Percentiles rank a stretch among this genome's conserved stretches.
Conservation (phyloP, 1,140 invertebrate species). For the Eueides isabella region DNA sequence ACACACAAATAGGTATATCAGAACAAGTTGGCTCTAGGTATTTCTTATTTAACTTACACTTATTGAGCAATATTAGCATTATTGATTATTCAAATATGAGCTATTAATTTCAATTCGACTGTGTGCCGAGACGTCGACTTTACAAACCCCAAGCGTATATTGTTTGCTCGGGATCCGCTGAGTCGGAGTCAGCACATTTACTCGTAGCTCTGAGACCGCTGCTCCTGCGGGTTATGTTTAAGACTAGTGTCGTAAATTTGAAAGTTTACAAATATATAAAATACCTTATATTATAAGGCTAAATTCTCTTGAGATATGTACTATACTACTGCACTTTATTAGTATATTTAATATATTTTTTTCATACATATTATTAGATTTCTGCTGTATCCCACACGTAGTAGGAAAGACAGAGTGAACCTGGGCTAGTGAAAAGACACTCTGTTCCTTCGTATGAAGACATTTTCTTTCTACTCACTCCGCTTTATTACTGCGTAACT, state of each 20-base stretch:
- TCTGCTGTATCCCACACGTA: no score
- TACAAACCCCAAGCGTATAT: background rate
- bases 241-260: background rate
- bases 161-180: constrained; percentile 6
- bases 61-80: constrained; percentile 3
- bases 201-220: background rate
- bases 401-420: no score
- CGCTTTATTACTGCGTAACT: no score
- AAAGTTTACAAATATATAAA: background rate
- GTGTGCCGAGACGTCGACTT: constrained; percentile 13
- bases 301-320: background rate
- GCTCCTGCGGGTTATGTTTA: background rate
- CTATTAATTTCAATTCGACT: constrained; percentile 7
- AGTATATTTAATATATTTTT: no score
- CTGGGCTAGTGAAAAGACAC: no score
- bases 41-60: background rate
- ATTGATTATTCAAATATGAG: constrained; percentile 11
- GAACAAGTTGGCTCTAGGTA: background rate
- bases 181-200: constrained; percentile 10
- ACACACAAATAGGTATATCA: background rate
- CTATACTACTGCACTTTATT: no score
- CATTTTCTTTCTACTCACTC: no score
- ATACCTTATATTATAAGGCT: background rate
- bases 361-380: no score
- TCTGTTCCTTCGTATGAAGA: no score